These are phyloP conservation scores for Neodon shergylaensis DNA, from an alignment of 2,113 vertebrate species.

Conservation along the genomic window DNA sequence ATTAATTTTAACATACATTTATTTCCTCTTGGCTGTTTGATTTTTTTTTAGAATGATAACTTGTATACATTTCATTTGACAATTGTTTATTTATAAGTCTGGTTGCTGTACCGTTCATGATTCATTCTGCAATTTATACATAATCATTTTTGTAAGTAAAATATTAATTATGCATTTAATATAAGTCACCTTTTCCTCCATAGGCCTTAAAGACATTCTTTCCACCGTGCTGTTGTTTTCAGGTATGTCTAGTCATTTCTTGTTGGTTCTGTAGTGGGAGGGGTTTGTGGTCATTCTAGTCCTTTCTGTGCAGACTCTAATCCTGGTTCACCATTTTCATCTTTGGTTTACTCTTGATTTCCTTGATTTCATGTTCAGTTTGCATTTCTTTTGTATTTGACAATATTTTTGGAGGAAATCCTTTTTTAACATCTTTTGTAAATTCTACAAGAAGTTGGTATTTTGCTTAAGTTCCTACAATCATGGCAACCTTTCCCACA, in stretches of 20 bases:
- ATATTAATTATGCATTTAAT: background rate
- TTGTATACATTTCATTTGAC: background rate
- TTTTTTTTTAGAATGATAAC: background rate
- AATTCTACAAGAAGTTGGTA: background rate
- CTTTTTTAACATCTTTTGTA: background rate
- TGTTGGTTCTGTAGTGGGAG: background rate
- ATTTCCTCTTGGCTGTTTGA: background rate
- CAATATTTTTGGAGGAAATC: slow-evolving; percentile 13
- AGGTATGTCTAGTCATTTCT: background rate
- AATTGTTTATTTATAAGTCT: background rate
- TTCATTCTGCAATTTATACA: background rate
- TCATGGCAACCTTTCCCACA: background rate
- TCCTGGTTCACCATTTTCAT: background rate
- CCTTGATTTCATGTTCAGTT: background rate
- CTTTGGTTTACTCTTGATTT: background rate
- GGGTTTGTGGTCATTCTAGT: background rate
- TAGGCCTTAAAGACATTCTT: background rate
- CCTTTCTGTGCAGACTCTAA: background rate
- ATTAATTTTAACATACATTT: background rate
- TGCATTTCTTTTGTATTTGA: background rate
- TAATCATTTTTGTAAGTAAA: background rate
- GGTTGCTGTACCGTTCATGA: background rate
- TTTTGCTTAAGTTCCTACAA: slow-evolving; percentile 34
- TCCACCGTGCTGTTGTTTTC: background rate
- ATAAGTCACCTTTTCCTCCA: background rate